Base-by-base conservation (phyloP, 1,140 invertebrate genomes). In the Lordiphosa clarofinis region DNA sequence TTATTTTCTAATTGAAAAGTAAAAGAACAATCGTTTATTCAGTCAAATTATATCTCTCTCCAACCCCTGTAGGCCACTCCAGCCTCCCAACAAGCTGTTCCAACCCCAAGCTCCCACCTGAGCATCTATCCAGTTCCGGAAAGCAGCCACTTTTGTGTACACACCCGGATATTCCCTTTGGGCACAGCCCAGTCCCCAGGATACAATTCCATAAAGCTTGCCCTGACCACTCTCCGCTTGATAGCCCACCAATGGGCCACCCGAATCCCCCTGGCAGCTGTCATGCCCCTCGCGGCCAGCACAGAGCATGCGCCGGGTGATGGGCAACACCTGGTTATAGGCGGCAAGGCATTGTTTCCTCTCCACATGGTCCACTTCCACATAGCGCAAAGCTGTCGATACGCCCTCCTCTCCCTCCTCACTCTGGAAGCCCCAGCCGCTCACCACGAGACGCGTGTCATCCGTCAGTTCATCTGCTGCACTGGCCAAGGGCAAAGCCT, bases 151-250 rank as follows among this genome's bases (percentile, higher is more conserved):
- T 62, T 66, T 89, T 4, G 81, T 78, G 53, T 90, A 90, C 12
- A 89, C 88, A 10, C 93, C 93, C 0, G 92, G 92, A 65, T 90
- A 89, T 8, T 86, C 82, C 2, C 78, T 73, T 35, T 89, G 82
- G 1, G 90, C 92, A 65, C 93, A 93, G 6, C 90, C 91, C 46
- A 90, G 87, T 28, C 87, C 87, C 75, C 79, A 88, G 50, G 87
- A 88, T 4, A 88, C 87, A 8, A 88, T 82, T 5, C 92, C 92
- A 11, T 89, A 88, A 1, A 92, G 76, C 48, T 58, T 86, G 24
- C 67, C 72, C 13, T 84, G 69, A 4, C 73, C 70, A 52, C 73
- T 75, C 10, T 68, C 79, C 10, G 50, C 21, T 15, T 56, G 52
- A 49, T 63, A 47, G n/a, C 76, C 70, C 5, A 88, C 81, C 9